phyloP scores from a whole-genome alignment of 2,888 invertebrate genomes.

The Furcula furcula region DNA sequence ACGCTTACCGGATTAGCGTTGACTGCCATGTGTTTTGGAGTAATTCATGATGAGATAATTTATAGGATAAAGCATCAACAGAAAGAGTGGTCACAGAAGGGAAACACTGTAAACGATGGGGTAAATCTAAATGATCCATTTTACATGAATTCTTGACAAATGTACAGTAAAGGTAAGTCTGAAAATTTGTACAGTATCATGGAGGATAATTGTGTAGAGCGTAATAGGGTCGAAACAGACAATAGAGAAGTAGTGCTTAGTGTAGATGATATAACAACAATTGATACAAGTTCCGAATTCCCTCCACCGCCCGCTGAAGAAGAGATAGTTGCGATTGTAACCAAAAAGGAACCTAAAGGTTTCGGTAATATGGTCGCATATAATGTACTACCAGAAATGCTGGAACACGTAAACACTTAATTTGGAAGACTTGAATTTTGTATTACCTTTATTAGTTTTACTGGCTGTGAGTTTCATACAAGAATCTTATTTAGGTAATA shows the following conservation, averaged over 20 bases:
- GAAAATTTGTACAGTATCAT: constrained; percentile 82
- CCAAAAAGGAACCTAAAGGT: constrained; percentile 74
- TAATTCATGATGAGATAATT: constrained; percentile 93
- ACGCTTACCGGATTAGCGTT: constrained; percentile 93
- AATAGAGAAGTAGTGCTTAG: constrained; percentile 76
- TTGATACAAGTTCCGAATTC: constrained; percentile 57
- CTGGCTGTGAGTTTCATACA: constrained; percentile 46
- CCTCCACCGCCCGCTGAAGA: constrained; percentile 71
- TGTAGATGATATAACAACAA: constrained; percentile 71
- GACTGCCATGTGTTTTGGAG: constrained; percentile 95
- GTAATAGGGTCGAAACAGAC: constrained; percentile 72
- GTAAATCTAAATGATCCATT: constrained; percentile 84
- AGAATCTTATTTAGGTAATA: constrained; percentile 24
- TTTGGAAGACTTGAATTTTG: constrained; percentile 32
- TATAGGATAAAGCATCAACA: constrained; percentile 89
- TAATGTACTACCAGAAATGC: constrained; percentile 76
- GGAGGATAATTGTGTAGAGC: constrained; percentile 73
- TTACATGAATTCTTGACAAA: constrained; percentile 88
- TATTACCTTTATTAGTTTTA: constrained; percentile 35
- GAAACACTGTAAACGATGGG: constrained; percentile 85
- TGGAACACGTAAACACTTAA: constrained; percentile 70
- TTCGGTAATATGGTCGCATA: constrained; percentile 79
- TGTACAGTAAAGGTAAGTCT: constrained; percentile 80
- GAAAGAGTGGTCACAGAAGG: constrained; percentile 83
- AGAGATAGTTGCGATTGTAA: constrained; percentile 76